Evolutionary conservation across 2,113 vertebrate species (phyloP), one percentile per base, ranked within the genome.

Genomic region (Bettongia penicillata): DNA sequence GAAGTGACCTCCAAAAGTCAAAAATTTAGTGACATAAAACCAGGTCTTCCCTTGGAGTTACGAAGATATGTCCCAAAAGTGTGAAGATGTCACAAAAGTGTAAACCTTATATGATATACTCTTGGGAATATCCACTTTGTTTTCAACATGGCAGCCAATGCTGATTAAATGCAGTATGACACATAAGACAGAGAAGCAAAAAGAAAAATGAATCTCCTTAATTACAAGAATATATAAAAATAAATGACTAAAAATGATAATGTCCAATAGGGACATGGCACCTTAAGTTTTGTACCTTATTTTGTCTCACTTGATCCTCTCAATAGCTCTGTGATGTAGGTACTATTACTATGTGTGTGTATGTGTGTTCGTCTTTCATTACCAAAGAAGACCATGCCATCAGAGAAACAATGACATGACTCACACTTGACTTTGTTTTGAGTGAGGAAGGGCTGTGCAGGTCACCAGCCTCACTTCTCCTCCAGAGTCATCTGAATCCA

Each of bases 261-360:
- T 90, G 50, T 51, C 3, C 37, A 19, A 9, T 2, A 55, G n/a
- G n/a, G 24, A 90, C n/a, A 7, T 9, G 53, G 31, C 93, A 48
- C 31, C 14, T 11, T 51, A 47, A 90, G 50, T 61, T 96, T 90
- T 94, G 11, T 51, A 92, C 47, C 0, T 31, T 53, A 61, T 28
- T 53, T 8, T 23, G 16, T 14, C 3, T 97, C 28, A 55, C 31
- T 94, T 47, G 90, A 25, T 90, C 50, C 93, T 96, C 94, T 26
- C 89, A 94, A 77, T 51, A 91, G 52, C 51, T 43, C 22, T 90
- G 2, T 9, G 16, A 93, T 53, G 84, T 89, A 94, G 53, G 19
- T 48, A n/a, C n/a, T n/a, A n/a, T n/a, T n/a, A n/a, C n/a, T n/a
- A n/a, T n/a, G n/a, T n/a, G n/a, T n/a, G n/a, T n/a, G n/a, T n/a